Conservation (phyloP, 2,113 vertebrate species). For the Origma solitaria region DNA sequence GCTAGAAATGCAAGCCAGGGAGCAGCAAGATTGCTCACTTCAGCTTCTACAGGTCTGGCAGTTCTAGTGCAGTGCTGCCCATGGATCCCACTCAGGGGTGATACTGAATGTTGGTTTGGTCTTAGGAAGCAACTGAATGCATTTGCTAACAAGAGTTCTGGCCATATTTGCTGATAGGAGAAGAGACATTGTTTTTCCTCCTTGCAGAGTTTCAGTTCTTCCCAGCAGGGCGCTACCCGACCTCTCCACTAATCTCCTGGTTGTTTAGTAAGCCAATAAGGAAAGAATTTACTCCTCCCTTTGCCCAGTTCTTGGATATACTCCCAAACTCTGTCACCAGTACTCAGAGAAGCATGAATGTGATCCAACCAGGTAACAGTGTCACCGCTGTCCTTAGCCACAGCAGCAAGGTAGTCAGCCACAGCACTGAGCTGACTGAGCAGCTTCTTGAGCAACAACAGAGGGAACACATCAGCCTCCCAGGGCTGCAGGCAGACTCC, state of each 20-base stretch:
- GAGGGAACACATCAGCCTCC: neutral
- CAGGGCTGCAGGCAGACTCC: neutral
- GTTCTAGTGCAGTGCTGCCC: neutral
- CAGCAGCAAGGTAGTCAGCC: neutral
- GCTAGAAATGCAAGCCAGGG: neutral
- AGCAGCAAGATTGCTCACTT: neutral
- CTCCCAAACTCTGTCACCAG: neutral
- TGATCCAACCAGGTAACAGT: neutral
- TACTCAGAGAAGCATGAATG: neutral
- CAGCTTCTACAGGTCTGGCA: neutral
- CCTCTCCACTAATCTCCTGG: neutral
- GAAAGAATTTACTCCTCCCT: neutral
- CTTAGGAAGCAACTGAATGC: neutral
- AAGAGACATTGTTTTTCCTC: neutral
- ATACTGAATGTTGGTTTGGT: neutral
- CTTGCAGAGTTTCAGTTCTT: neutral
- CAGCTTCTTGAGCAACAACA: neutral
- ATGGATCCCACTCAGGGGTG: neutral
- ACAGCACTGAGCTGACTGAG: neutral
- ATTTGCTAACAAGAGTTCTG: neutral
- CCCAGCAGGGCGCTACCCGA: neutral
- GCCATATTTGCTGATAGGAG: accelerated
- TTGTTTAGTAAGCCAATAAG: neutral
- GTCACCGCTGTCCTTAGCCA: neutral
- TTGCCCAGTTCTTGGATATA: neutral